Base-by-base conservation (phyloP, 2,888 invertebrate genomes). In the Microctonus aethiopoides region DNA sequence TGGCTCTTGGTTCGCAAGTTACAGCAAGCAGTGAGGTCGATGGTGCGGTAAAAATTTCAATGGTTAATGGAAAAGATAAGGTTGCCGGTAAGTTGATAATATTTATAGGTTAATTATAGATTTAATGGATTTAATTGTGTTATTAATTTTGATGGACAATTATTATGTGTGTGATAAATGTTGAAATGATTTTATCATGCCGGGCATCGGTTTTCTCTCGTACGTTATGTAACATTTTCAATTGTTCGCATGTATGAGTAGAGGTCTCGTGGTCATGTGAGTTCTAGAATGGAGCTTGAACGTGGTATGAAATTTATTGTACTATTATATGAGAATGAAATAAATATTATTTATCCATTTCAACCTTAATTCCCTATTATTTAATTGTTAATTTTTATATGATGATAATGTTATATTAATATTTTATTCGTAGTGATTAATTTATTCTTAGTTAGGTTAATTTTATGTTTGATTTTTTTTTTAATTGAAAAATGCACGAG, bases 1-100 rank as follows among this genome's bases (percentile, higher is more conserved):
- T 87, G 87, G 87, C 86, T 83, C 83, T 87, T 74, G 87, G 85
- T 68, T 84, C 87, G 72, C 85, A 87, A 76, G 84, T 87, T 71
- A 87, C 86, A 75, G 80, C 80, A 70, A 80, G 81, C 75, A 76
- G 82, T 70, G 85, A 86, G 76, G 84, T 83, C 16, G 46, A n/a
- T 75, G 84, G 84, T 73, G 81, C 76, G 71, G 76, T 81, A 73
- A 83, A 82, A 77, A 83, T 80, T 74, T 81, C 83, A 32, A 64
- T 85, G 76, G 75, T 82, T 71, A 84, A 83, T 74, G 82, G 84
- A 73, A 74, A 67, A 69, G 72, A 67, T 41, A 72, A 76, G 29
- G 63, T 51, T 62, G 60, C 59, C 69, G 76, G 76, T 63, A 52
- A 65, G 65, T 39, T 56, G 26, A 56, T 34, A 29, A 34, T 32